phyloP scores from a whole-genome alignment of 2,888 invertebrate genomes.

The Drosophila pseudotalamancana region DNA sequence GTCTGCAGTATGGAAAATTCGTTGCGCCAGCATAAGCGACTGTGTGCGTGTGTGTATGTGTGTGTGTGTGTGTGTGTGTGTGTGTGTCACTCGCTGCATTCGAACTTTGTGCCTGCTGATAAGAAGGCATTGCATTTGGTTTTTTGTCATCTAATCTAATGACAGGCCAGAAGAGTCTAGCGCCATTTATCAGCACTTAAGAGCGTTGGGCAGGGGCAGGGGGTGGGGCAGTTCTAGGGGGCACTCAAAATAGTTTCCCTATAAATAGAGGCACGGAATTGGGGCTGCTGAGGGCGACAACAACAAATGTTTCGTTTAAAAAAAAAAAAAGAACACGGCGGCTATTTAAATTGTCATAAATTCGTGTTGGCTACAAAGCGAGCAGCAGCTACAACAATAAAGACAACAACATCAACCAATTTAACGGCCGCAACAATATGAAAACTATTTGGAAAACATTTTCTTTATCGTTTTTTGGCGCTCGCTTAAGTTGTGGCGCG shows the following conservation, averaged over 20 bases:
- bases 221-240: no score
- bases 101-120: constrained; percentile 51
- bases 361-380: constrained; percentile 1
- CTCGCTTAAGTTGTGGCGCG: constrained; percentile 29
- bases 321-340: constrained; percentile 35
- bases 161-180: constrained; percentile 47
- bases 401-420: not conserved
- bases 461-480: constrained; percentile 14
- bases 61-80: constrained; percentile 8
- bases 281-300: constrained; percentile 17
- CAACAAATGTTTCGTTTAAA: constrained; percentile 34
- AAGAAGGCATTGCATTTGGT: constrained; percentile 31
- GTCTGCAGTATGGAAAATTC: constrained; percentile 65
- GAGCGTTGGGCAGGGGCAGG: not conserved
- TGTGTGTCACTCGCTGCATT: constrained; percentile 46
- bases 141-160: constrained; percentile 54
- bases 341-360: constrained; percentile 60
- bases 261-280: constrained; percentile 50
- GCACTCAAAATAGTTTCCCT: constrained; percentile 47
- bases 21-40: constrained; percentile 14
- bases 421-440: no score
- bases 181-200: constrained; percentile 74
- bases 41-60: constrained; percentile 3
- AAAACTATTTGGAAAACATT: constrained; percentile 38
- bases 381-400: not conserved